Base-by-base conservation (phyloP, 2,113 vertebrate species). In the Phalacrocorax carbo region DNA sequence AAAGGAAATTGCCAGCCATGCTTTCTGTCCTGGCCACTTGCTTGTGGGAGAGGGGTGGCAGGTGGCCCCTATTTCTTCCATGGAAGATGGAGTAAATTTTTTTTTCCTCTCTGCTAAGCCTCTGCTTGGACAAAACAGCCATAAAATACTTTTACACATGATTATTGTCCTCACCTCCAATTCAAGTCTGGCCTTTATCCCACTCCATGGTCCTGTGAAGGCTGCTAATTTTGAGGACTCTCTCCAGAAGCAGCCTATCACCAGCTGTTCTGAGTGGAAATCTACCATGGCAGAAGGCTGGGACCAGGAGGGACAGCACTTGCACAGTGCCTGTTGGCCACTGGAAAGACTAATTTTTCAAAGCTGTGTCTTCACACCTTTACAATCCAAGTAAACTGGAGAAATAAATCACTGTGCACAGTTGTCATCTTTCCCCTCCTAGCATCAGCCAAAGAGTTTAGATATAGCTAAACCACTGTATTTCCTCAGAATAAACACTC, bases 401-500 rank as follows among this genome's bases (percentile, higher is more conserved):
- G 36, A 93, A 90, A 97, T 97, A 97, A 86, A 96, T 91, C 86
- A 94, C 22, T 58, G n/a, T 18, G 30, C 49, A 19, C 77, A 93
- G 78, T 79, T 97, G 96, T 97, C 96, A 97, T 82, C 94, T 82
- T 72, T 8, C n/a, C 36, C 52, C 64, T 89, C 34, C 22, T 64
- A 87, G 54, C n/a, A 69, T 55, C 64, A 79, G 70, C 66, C 66
- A 62, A 64, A 49, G n/a, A 11, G 46, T 96, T 97, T 97, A 95
- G 97, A 96, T 90, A 88, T 70, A 96, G 75, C 81, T 91, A 80
- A 96, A 88, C 19, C 62, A 44, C 30, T 78, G 75, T 62, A 61
- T 91, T 94, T 93, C 52, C 86, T 88, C 69, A 82, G 93, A 91
- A 94, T 95, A 95, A 97, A 96, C 40, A 88, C 71, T 81, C 66